A percentile compares a stretch with the other conserved stretches of the same genome.
These are phyloP conservation scores for Megalops cyprinoides DNA, from an alignment of 2,797 vertebrate species.

Conservation along the genomic window DNA sequence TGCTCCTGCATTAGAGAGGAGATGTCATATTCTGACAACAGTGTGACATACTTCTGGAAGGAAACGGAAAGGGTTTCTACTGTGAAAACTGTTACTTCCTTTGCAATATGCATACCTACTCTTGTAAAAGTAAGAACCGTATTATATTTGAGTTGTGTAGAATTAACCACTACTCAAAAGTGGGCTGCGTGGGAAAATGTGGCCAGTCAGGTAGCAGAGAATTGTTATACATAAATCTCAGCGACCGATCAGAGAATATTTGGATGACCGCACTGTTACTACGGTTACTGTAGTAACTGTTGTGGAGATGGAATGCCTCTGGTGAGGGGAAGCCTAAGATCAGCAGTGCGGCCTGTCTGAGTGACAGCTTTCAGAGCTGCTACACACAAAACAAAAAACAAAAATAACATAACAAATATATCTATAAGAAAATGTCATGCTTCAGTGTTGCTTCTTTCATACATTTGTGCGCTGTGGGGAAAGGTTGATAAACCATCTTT, in stretches of 20 bases:
- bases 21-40: no score
- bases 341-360: constrained; percentile 9
- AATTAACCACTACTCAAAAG: not conserved
- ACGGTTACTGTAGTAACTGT: constrained; percentile 9
- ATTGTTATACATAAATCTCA: not conserved
- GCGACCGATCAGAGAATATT: not conserved
- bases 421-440: no score
- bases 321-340: not conserved
- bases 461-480: not conserved
- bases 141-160: not conserved
- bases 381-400: not conserved
- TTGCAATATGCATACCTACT: no score
- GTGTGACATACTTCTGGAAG: no score
- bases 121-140: not conserved
- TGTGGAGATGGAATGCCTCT: not conserved
- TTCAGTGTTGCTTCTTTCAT: no score
- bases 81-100: no score
- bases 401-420: not conserved
- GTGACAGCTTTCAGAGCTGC: not conserved
- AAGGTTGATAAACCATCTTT: not conserved
- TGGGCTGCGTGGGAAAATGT: not conserved
- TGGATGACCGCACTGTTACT: not conserved
- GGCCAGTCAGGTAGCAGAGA: not conserved
- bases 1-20: no score
- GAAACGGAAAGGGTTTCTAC: no score